A percentile compares a stretch with the other conserved stretches of the same genome.
Evolutionary conservation across 1,140 invertebrate genomes (phyloP).

Genomic region (Anoplolepis gracilipes): DNA sequence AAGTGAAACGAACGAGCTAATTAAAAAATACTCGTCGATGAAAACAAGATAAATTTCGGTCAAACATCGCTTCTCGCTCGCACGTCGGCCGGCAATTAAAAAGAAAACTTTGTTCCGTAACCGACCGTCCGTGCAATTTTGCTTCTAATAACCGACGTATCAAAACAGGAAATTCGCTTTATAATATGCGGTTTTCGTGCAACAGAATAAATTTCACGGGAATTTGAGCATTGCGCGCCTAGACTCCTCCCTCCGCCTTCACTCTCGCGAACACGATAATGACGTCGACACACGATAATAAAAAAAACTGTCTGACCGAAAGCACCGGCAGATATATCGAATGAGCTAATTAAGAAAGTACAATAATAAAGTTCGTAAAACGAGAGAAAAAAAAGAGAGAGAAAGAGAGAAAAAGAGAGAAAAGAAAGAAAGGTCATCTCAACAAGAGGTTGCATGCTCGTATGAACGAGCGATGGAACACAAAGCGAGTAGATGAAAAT

Average conservation of each 20-base stretch:
- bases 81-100: conserved; percentile 24
- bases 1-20: conserved; percentile 32
- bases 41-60: conserved; percentile 54
- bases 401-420: background rate
- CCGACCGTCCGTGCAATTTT: background rate
- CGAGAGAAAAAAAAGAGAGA: background rate
- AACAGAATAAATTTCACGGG: conserved; percentile 6
- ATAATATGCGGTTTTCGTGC: background rate
- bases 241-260: background rate
- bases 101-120: background rate
- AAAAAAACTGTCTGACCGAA: background rate
- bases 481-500: conserved; percentile 21
- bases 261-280: background rate
- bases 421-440: background rate
- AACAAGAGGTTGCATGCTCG: background rate
- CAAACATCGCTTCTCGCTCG: background rate
- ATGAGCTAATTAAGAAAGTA: conserved; percentile 11
- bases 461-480: background rate
- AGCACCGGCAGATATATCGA: conserved; percentile 2
- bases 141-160: background rate
- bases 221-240: background rate
- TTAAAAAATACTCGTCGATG: conserved; percentile 24
- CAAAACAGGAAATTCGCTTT: conserved; percentile 24
- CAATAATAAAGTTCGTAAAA: conserved; percentile 12
- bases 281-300: background rate